Conservation (phyloP, 2,113 vertebrate species). For the Microcebus ravelobensis region DNA sequence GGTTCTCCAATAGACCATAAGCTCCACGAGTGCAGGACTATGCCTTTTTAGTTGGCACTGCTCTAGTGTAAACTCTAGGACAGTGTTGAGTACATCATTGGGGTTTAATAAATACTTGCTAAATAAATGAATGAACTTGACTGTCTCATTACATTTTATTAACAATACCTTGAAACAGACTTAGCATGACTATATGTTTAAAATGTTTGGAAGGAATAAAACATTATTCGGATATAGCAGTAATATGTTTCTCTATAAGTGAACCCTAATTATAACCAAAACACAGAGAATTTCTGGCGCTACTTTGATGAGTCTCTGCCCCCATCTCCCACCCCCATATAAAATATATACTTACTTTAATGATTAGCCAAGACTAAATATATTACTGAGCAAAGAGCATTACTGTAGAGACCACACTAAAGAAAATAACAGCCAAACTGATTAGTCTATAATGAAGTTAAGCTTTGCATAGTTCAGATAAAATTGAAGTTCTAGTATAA, state of each 20-base stretch:
- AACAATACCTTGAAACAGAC: background rate
- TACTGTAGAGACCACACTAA: background rate
- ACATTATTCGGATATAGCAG: background rate
- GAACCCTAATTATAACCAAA: constrained; percentile 14
- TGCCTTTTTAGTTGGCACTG: background rate
- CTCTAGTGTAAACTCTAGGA: background rate
- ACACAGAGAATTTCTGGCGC: background rate
- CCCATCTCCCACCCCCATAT: background rate
- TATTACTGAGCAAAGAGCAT: background rate
- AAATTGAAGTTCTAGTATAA: background rate
- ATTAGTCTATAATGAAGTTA: background rate
- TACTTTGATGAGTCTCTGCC: background rate
- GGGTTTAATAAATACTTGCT: background rate
- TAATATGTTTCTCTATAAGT: background rate
- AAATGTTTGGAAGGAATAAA: background rate
- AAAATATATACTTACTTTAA: background rate
- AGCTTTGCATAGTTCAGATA: background rate
- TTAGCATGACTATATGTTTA: background rate
- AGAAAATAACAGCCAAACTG: background rate
- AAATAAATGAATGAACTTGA: background rate
- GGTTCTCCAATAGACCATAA: background rate
- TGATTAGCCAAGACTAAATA: constrained; percentile 10
- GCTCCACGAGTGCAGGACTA: background rate
- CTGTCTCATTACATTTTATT: background rate
- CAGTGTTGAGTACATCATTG: background rate